Base-by-base conservation (phyloP, 2,113 vertebrate genomes). In the Peromyscus polionotus region DNA sequence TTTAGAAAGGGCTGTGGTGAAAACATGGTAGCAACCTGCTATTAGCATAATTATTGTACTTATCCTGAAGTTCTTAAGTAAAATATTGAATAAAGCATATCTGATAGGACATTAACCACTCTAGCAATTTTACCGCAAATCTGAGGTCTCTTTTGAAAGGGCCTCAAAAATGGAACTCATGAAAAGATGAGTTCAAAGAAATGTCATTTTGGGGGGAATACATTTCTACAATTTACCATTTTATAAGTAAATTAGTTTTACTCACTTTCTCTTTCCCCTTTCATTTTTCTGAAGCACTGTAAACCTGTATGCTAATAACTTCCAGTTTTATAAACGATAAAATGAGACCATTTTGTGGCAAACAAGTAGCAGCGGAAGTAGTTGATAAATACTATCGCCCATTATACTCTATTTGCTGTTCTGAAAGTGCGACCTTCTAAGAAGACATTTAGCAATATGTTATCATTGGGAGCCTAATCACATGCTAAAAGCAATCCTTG, bases 171-270 rank as follows among this genome's bases (percentile, higher is more conserved):
- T 84, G 83, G n/a, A 94, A 95, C 48, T 97, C 94, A 86, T 76
- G 73, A 96, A 98, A 97, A 94, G 91, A 97, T 87, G 77, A 96
- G 93, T 93, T 96, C 95, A 98, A 96, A 75, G 86, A 97, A 95
- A 94, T 98, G 92, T 94, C 89, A 95, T 96, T 96, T 86, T 84
- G 86, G 88, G 2, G 63, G 0, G 88, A 95, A 95, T 90, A 54
- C 48, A 96, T 96, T 97, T 95, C 63, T 36, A 96, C 68, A 88
- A 93, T 95, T 97, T 97, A 89, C 77, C 86, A 96, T 95, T 98
- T 96, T 91, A 67, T 96, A 96, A 98, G 93, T 88, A 95, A 95
- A 96, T 98, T 95, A 91, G 61, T 94, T 96, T 97, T 96, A 88
- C 42, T 96, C 87, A 87, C 95, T 97, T 97, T 94, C 81, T 96